Evolutionary conservation across 1,140 invertebrate genomes (phyloP).

Genomic region (Trichomalopsis sarcophagae): DNA sequence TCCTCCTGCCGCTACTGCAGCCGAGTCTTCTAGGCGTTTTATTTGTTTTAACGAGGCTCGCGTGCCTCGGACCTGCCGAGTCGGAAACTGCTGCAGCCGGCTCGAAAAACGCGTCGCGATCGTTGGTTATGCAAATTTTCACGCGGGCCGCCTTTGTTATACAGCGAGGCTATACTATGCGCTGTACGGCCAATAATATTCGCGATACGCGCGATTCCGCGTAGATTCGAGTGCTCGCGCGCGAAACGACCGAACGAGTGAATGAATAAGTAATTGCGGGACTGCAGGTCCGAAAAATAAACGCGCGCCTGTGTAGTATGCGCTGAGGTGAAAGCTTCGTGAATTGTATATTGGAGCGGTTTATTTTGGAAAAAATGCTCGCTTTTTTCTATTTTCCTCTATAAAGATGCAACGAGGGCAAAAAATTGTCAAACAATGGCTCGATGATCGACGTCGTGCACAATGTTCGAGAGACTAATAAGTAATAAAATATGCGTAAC

Average conservation of each 20-base stretch:
- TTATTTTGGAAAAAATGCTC: not conserved
- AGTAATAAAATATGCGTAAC: not conserved
- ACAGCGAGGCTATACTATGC: not conserved
- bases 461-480: not conserved
- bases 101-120: constrained; percentile 41
- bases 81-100: constrained; percentile 37
- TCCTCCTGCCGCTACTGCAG: not conserved
- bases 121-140: constrained; percentile 44
- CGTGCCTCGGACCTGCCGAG: constrained; percentile 39
- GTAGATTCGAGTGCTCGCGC: not conserved
- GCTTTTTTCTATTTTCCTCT: not conserved
- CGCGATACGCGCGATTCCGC: constrained; percentile 26
- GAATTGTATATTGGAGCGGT: not conserved
- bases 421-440: not conserved
- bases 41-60: constrained; percentile 49
- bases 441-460: not conserved
- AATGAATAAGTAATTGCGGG: constrained; percentile 49
- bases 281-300: not conserved
- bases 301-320: not conserved
- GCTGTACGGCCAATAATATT: constrained; percentile 41
- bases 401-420: not conserved
- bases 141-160: constrained; percentile 15
- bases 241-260: constrained; percentile 6
- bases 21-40: constrained; percentile 12
- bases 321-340: not conserved